Evolutionary conservation across 2,888 invertebrate species (phyloP), one percentile per base, ranked within the genome.

Genomic region (Lepetodrilus schrolli): DNA sequence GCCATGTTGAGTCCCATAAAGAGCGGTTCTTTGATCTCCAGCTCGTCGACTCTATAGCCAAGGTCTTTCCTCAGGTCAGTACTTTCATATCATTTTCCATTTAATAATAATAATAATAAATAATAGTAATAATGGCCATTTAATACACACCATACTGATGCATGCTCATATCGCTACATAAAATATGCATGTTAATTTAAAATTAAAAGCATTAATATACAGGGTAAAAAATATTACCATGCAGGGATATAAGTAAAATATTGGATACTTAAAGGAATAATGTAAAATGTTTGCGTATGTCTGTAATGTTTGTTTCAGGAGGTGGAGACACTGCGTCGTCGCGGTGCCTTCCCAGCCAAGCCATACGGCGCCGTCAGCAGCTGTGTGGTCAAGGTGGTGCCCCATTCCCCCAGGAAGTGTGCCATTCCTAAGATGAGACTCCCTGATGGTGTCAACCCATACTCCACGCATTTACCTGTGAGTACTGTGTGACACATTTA

Each of bases 381-480:
- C 7, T 71, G 77, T 0, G 8, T 37, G 75, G 26, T 66, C 65
- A 47, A 73, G 74, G 23, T 74, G 76, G n/a, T 76, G 70, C 23
- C 77, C 72, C 17, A 76, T 58, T 73, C 82, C 17, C 65, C 71
- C n/a, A 74, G 72, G 26, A 83, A 80, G 71, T 70, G 74, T 7
- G 76, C 77, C n/a, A 73, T 80, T 47, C 81, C 80, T n/a, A 70
- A 70, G 36, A 17, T 83, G 21, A 74, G 75, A 50, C 80, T 88
- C 0, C 88, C 88, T 21, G 86, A 88, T 82, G 88, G 88, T 7
- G 82, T 83, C 13, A 83, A 87, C 72, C 88, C 88, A 17, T 88
- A 85, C 70, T 78, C 83, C 20, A 75, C 83, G 51, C 82, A 81
- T 72, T 80, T 87, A 13, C 79, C 82, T 72, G 87, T 85, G 78